Evolutionary conservation across 1,140 invertebrate genomes (phyloP), one percentile per base, ranked within the genome.

Genomic region (Drosophila kepulauana): DNA sequence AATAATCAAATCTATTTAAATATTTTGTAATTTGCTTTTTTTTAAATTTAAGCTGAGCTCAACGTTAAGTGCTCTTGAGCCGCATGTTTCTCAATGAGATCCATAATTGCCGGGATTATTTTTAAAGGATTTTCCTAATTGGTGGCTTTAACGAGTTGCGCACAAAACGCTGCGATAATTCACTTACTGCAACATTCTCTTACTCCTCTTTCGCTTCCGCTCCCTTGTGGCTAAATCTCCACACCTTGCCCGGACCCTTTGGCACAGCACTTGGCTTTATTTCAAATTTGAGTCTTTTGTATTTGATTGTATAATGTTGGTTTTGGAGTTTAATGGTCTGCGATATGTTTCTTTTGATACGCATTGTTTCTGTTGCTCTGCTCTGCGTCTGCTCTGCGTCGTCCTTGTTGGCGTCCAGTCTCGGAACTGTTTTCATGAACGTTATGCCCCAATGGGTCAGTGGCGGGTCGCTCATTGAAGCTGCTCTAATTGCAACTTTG

Each of bases 401-500:
- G 38, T 30, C 51, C 35, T 13, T n/a, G 20, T 25, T 20, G 28
- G 43, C 46, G 67, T 61, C 56, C 72, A 74, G 78, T 66, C 84
- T 84, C 69, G 20, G 20, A 84, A 87, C 80, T 88, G 82, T 87
- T 84, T 87, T 80, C 77, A 87, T 46, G 56, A 48, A 30, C 10
- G 59, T 13, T 35, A 38, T 10, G 35, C 43, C 70, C 51, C 69
- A 67, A 58, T 75, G 82, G 71, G 62, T 77, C 59, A 49, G 43
- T 43, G 75, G 68, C 72, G 56, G 56, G 68, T 33, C 68, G 76
- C 65, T 48, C 82, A 80, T 69, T 87, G 79, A 82, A 77, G 69
- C 85, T 73, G 85, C 84, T 88, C 84, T 88, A 88, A 88, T 88
- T 88, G 84, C 84, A 88, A 88, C 84, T 88, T 89, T 89, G 84